Evolutionary conservation across 2,113 vertebrate genomes (phyloP).

Genomic region (Girardinichthys multiradiatus): DNA sequence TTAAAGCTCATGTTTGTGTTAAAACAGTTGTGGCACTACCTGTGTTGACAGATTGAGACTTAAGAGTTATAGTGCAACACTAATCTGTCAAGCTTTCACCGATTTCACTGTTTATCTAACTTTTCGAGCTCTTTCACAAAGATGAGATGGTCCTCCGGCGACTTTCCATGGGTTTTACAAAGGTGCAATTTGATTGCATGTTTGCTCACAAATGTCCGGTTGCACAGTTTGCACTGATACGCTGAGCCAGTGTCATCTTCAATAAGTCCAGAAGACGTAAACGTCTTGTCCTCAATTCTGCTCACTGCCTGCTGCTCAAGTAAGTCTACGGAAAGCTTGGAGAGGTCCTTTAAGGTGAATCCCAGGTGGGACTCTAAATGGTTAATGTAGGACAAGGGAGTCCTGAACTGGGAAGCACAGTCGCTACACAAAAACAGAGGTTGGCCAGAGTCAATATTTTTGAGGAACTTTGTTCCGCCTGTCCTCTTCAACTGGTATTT

Average conservation of each 20-base stretch:
- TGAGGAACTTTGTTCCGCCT: slow-evolving; percentile 98
- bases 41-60: slow-evolving; percentile 62
- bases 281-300: slow-evolving; percentile 87
- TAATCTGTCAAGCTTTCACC: slow-evolving; percentile 85
- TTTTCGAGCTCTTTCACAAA: slow-evolving; percentile 85
- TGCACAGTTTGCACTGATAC: slow-evolving; percentile 98
- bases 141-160: slow-evolving; percentile 98
- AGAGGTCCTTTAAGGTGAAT: slow-evolving; percentile 98
- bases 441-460: slow-evolving; percentile 97
- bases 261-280: slow-evolving; percentile 86
- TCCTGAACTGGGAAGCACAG: slow-evolving; percentile 99
- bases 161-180: slow-evolving; percentile 99
- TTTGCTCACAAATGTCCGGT: slow-evolving; percentile 98
- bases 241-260: slow-evolving; percentile 93
- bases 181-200: slow-evolving; percentile 99
- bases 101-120: slow-evolving; percentile 79
- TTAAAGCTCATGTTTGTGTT: slow-evolving; percentile 59
- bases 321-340: slow-evolving; percentile 95
- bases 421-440: slow-evolving; percentile 99
- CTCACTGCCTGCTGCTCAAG: slow-evolving; percentile 92
- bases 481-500: slow-evolving; percentile 99
- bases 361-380: slow-evolving; percentile 98
- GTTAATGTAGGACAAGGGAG: slow-evolving; percentile 94
- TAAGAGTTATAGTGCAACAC: slow-evolving; percentile 87
- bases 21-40: slow-evolving; percentile 64